Evolutionary conservation across 2,888 invertebrate species (phyloP).

Genomic region (Acronicta alni): DNA sequence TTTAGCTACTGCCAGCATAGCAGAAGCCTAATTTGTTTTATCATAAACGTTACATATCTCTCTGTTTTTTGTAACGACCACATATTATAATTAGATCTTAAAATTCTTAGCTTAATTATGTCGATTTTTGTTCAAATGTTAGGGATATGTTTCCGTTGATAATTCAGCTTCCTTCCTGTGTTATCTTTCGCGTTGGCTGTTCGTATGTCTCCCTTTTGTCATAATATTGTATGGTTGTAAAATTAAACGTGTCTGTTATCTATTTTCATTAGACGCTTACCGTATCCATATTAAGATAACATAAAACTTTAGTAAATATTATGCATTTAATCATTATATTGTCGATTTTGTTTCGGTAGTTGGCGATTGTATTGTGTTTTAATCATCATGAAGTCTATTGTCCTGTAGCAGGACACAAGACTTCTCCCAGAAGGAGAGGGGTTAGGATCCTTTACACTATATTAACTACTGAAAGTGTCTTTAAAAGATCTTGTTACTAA

Average conservation of each 20-base stretch:
- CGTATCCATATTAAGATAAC: constrained; percentile 19
- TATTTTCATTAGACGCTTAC: constrained; percentile 36
- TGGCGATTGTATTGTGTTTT: not conserved
- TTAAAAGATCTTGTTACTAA: no score
- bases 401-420: no score
- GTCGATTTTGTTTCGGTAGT: not conserved
- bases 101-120: constrained; percentile 43
- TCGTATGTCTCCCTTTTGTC: constrained; percentile 29
- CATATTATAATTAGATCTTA: constrained; percentile 24
- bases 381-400: no score
- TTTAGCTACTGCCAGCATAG: no score
- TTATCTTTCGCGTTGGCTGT: constrained; percentile 50
- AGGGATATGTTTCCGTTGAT: constrained; percentile 78
- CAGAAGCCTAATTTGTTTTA: no score
- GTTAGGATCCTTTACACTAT: no score
- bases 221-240: constrained; percentile 21
- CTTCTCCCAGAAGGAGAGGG: no score
- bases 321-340: not conserved
- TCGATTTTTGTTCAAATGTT: constrained; percentile 54
- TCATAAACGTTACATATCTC: not conserved
- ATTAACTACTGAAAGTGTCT: no score
- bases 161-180: constrained; percentile 79
- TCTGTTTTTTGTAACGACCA: not conserved
- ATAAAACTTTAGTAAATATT: constrained; percentile 4
- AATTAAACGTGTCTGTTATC: constrained; percentile 32